Evolutionary conservation across 2,113 vertebrate genomes (phyloP).

Genomic region (Zapornia atra): DNA sequence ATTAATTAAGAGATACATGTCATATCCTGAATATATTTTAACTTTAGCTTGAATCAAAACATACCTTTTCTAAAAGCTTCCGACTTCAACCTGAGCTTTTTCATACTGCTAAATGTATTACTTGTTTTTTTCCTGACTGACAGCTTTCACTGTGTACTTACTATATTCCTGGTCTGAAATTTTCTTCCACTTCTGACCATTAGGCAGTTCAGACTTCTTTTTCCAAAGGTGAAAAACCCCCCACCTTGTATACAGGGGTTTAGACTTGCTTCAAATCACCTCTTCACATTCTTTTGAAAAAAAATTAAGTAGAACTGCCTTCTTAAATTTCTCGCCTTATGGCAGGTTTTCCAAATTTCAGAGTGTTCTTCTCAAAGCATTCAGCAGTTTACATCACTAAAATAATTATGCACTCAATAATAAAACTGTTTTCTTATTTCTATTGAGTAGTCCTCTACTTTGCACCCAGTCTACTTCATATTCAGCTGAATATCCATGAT

Average conservation of each 20-base stretch:
- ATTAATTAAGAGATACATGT: neutral
- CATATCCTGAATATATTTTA: neutral
- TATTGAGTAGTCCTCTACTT: neutral
- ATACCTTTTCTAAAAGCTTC: neutral
- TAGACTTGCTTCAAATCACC: neutral
- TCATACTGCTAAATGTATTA: neutral
- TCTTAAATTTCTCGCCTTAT: neutral
- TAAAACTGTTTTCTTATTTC: neutral
- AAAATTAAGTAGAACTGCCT: neutral
- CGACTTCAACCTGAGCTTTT: neutral
- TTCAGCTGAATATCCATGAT: neutral
- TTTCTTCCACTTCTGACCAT: neutral
- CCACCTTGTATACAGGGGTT: neutral
- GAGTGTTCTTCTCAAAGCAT: neutral
- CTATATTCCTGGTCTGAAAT: neutral
- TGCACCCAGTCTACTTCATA: neutral
- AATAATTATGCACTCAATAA: neutral
- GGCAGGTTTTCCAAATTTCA: conserved; percentile 3
- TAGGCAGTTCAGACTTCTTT: neutral
- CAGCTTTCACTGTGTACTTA: neutral
- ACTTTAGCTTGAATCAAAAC: neutral
- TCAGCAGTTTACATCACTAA: neutral
- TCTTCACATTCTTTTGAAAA: neutral
- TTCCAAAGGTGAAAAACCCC: neutral
- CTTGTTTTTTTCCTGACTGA: neutral